Conservation (phyloP, 64 coral and sea anemone species). For the Stylophora pistillata region DNA sequence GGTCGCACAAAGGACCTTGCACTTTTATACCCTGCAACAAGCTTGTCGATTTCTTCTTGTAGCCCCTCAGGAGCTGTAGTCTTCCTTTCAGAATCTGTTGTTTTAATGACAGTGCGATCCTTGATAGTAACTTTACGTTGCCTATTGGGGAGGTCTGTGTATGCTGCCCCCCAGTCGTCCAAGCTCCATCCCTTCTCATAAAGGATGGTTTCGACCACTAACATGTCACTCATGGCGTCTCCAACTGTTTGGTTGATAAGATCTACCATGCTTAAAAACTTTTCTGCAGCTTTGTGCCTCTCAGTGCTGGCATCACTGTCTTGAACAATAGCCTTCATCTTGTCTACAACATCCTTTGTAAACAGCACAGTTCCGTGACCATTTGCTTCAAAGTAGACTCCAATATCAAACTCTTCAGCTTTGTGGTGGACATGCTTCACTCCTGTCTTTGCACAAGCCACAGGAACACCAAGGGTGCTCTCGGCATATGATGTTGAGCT, state of each 20-base stretch:
- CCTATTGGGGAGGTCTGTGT: slow-evolving; percentile 83
- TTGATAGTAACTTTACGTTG: slow-evolving; percentile 89
- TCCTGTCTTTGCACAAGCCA: slow-evolving; percentile 92
- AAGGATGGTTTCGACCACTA: slow-evolving; percentile 89
- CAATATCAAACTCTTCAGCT: slow-evolving; percentile 91
- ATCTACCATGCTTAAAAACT: slow-evolving; percentile 79
- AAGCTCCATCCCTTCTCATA: slow-evolving; percentile 80
- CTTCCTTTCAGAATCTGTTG: slow-evolving; percentile 84
- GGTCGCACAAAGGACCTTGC: slow-evolving; percentile 96
- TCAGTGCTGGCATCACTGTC: slow-evolving; percentile 40
- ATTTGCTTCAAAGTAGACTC: slow-evolving; percentile 98
- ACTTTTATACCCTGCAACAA: slow-evolving; percentile 54
- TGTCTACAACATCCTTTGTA: slow-evolving; percentile 58
- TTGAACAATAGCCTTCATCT: slow-evolving; percentile 57
- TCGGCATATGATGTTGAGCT: slow-evolving; percentile 87
- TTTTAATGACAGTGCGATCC: slow-evolving; percentile 88
- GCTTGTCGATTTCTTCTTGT: slow-evolving; percentile 83
- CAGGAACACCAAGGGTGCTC: slow-evolving; percentile 72
- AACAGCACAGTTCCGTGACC: slow-evolving; percentile 94
- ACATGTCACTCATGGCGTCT: slow-evolving; percentile 93
- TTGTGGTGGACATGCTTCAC: slow-evolving; percentile 95
- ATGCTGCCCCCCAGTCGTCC: slow-evolving; percentile 68
- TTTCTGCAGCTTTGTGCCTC: slow-evolving; percentile 58
- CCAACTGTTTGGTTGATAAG: slow-evolving; percentile 94
- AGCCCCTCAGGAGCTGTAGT: slow-evolving; percentile 69